Conservation (phyloP, 2,797 vertebrate species). For the Pangasius djambal region DNA sequence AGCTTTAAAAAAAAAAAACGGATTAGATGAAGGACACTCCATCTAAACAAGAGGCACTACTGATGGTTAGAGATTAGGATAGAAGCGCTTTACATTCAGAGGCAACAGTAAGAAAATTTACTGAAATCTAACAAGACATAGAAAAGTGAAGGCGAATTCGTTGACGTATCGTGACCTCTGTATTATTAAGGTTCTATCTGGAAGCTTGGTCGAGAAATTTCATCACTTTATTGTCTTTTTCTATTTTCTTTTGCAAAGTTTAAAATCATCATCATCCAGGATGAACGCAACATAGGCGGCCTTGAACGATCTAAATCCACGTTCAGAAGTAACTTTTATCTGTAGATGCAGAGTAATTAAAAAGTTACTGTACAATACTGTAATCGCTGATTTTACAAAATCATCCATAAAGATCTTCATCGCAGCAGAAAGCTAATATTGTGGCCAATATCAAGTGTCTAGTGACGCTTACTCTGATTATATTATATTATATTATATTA, state of each 20-base stretch:
- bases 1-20: background rate
- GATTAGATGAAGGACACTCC: conserved; percentile 19
- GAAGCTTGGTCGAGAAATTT: background rate
- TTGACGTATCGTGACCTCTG: background rate
- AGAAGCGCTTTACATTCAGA: conserved; percentile 53
- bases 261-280: background rate
- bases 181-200: background rate
- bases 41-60: conserved; percentile 43
- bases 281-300: background rate
- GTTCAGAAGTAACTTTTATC: background rate
- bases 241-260: background rate
- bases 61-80: conserved; percentile 26
- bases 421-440: background rate
- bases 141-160: background rate
- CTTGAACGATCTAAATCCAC: background rate
- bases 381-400: background rate
- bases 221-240: background rate
- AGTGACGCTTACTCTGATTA: background rate
- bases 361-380: background rate
- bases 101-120: conserved; percentile 26
- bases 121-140: conserved; percentile 1
- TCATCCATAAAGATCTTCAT: background rate
- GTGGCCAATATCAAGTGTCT: background rate
- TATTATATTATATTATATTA: too few relatives aligned
- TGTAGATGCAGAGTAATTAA: background rate